Evolutionary conservation across 2,888 invertebrate species (phyloP).

Genomic region (Sarcophaga rosellei): DNA sequence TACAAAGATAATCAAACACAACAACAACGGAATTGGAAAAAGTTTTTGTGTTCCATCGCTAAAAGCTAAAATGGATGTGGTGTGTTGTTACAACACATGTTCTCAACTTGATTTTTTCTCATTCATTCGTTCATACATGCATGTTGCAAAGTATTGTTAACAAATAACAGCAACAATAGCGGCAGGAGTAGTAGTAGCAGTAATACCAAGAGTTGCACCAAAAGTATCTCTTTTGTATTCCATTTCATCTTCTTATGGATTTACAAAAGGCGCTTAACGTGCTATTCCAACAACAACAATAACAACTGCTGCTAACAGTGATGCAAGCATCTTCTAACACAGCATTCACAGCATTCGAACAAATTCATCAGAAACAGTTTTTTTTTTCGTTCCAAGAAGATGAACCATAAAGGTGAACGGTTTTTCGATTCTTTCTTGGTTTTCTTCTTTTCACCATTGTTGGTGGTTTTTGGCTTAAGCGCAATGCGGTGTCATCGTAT

Average conservation of each 20-base stretch:
- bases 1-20: background rate
- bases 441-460: constrained; percentile 28
- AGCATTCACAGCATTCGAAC: too few species aligned
- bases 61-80: constrained; percentile 29
- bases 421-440: background rate
- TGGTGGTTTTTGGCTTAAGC: constrained; percentile 56
- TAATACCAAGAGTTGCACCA: background rate
- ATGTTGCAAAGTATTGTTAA: constrained; percentile 33
- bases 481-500: constrained; percentile 17
- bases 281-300: background rate
- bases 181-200: background rate
- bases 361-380: background rate
- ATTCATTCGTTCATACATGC: background rate
- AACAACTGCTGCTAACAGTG: too few species aligned
- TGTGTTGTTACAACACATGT: constrained; percentile 49
- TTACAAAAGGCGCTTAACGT: constrained; percentile 9
- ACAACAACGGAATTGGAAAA: constrained; percentile 7
- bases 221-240: background rate
- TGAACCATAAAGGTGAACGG: background rate
- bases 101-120: constrained; percentile 5
- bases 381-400: background rate
- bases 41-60: background rate
- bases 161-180: constrained; percentile 4
- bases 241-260: background rate
- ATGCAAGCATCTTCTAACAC: too few species aligned